Base-by-base conservation (phyloP, 2,888 invertebrate genomes). In the Tetanocera ferruginea region DNA sequence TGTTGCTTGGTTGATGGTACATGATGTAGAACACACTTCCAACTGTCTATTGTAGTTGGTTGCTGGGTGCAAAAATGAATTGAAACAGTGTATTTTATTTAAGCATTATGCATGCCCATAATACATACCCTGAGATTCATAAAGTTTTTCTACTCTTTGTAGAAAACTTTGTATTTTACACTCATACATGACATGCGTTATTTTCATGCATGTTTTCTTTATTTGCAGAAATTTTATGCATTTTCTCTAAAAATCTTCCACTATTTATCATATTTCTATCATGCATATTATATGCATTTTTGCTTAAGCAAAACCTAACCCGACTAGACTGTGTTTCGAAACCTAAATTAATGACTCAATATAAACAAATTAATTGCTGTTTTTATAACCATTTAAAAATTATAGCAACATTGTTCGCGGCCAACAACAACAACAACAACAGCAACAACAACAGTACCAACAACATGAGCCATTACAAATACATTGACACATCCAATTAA, bases 401-500 rank as follows among this genome's bases (percentile, higher is more conserved):
- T 74, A 77, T 60, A 70, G 76, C 62, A 64, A 79, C 79, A 69
- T 67, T 66, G 55, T 66, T 72, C 79, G 37, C 31, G 49, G 57
- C 55, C 28, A 77, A 76, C 73, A 76, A 51, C 79, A 76, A 76
- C 70, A 73, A 72, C 55, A 76, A 70, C 57, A 67, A 34, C 60
- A 66, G 76, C 60, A 66, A 67, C 77, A 81, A 70, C 52, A 67
- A 28, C 37, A 19, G 31, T 17, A 66, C 55, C 28, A 17, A 49
- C 43, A 60, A 28, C 51, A 43, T 51, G 57, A n/a, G 43, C 52
- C 55, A 76, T 43, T 55, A 14, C 75, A 79, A 81, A 84, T 84
- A 81, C 80, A 83, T 83, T 82, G 77, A 76, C 78, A 78, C 71
- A 70, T 55, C 77, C 86, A 86, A 87, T 87, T 86, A 87, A 86